Evolutionary conservation across 2,113 vertebrate genomes (phyloP), one percentile per base, ranked within the genome.

Genomic region (Apodemus sylvaticus): DNA sequence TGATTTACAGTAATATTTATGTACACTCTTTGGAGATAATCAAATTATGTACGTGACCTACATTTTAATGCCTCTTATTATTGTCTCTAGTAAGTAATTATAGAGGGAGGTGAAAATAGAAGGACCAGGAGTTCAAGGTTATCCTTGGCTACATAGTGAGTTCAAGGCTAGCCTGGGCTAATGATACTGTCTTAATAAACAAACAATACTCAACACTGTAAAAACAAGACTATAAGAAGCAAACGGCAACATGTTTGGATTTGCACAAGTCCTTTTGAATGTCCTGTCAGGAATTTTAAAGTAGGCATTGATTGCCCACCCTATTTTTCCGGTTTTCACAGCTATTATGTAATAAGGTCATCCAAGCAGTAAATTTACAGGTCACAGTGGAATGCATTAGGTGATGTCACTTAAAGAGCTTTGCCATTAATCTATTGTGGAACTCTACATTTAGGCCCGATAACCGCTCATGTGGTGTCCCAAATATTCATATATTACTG

Each of bases 221-320:
- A 85, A 62, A 85, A 62, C 14, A 86, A 45, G 64, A 85, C 24
- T 19, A 9, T 19, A 64, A 45, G 62, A 45, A 64, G n/a, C 20
- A 85, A 42, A 64, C 12, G 60, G 29, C 9, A 89, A 76, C 31
- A 83, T 11, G 68, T 71, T 91, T 93, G 20, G 64, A 60, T 77
- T 91, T 86, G 89, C 58, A 76, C 5, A 71, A 68, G 39, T 86
- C 45, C 36, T 77, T 94, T 13, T 89, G 90, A 89, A 73, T 86
- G 94, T 71, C 81, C 85, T 16, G 14, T 42, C 71, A 77, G 51
- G 58, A 93, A 77, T 93, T 51, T 55, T 62, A 90, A 94, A 88
- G 48, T 62, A 60, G 70, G 14, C 31, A 62, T 19, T 79, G 10
- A 20, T 17, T 68, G 53, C 5, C 7, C 9, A 53, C 34, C 51